Base-by-base conservation (phyloP, 2,113 vertebrate species). In the Caloenas nicobarica region DNA sequence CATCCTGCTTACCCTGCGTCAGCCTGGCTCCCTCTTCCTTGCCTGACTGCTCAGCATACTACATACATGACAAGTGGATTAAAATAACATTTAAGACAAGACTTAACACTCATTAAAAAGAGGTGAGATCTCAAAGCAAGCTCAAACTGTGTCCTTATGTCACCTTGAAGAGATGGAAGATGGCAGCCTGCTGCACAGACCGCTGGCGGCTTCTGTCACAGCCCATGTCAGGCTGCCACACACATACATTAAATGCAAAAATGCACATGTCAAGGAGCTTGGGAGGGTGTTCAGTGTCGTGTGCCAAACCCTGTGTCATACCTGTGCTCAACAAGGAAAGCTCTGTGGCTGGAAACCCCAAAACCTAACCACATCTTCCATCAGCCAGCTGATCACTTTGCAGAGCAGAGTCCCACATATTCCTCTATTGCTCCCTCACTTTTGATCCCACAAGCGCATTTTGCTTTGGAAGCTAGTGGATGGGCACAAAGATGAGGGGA, bases 31-130 rank as follows among this genome's bases (percentile, higher is more conserved):
- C 44, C 29, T 31, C 0, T 53, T 74, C 58, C 74, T 81, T 16
- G 3, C 34, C 57, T 64, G 19, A 54, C 62, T 85, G 70, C 62
- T 91, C 54, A 66, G 44, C 36, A 56, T 36, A 50, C n/a, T 56
- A 89, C 64, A n/a, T 64, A 61, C 8, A 7, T 82, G 78, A 61
- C 53, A 73, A 82, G 36, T 69, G 62, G 66, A 87, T 85, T 80
- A 88, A 93, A 97, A 89, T 51, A 89, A 79, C 74, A 54, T 91
- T 91, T 79, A 92, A 87, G 48, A 71, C 78, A 87, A 89, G 44
- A 80, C 17, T 31, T 91, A 65, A 50, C 25, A 38, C 33, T 83
- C 61, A 69, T 66, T 71, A 81, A 91, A 88, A 78, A 82, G 62
- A 92, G 40, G 24, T 14, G 10, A 91, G 72, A 70, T 90, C 86